These are phyloP conservation scores for Sphinx pinastri DNA, from an alignment of 2,888 invertebrate species.

Conservation along the genomic window DNA sequence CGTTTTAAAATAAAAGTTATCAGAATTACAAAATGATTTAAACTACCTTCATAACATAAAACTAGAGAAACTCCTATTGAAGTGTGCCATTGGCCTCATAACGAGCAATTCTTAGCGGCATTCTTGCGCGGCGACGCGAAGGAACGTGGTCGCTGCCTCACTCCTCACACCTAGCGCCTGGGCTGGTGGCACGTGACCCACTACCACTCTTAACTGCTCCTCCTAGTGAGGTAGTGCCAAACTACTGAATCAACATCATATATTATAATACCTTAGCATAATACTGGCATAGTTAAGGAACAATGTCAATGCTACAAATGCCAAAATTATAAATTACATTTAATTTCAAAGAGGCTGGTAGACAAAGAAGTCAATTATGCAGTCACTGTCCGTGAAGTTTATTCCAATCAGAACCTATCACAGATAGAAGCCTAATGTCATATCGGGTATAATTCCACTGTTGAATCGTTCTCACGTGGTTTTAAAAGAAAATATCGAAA, in stretches of 20 bases:
- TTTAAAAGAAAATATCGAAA: no score
- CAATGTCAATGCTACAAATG: no score
- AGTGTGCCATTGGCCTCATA: constrained; percentile 13
- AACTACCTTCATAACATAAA: neutral
- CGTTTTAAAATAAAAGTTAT: neutral
- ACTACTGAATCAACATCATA: neutral
- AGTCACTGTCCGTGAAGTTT: no score
- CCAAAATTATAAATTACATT: no score
- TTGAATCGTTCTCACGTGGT: no score
- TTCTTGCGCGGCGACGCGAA: neutral
- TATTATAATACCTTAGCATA: neutral
- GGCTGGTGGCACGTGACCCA: neutral
- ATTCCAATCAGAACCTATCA: no score
- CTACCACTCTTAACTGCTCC: neutral
- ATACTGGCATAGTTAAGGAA: no score
- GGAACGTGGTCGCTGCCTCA: neutral
- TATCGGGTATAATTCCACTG: no score
- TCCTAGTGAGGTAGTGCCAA: neutral
- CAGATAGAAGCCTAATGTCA: no score
- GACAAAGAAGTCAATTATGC: no score
- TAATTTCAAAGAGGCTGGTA: no score
- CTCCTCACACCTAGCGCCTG: neutral
- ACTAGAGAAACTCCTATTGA: neutral
- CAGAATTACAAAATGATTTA: neutral
- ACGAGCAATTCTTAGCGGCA: neutral